Conservation (phyloP, 2,888 invertebrate genomes). For the Ypsolopha scabrella region DNA sequence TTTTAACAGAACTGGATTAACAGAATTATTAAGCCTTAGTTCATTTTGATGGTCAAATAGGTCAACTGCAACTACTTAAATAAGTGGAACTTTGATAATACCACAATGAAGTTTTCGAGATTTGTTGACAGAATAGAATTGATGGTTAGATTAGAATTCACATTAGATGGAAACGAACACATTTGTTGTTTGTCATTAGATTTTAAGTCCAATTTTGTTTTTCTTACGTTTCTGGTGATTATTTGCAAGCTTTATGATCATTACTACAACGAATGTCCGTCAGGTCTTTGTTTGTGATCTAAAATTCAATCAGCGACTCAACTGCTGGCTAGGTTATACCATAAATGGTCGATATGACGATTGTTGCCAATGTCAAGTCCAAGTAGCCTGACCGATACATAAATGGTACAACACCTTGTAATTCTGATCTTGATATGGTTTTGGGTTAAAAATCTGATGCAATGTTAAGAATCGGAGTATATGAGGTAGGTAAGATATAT, state of each 20-base stretch:
- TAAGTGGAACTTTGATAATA: no score
- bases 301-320: slow-evolving; percentile 35
- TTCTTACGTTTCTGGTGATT: neutral
- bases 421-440: slow-evolving; percentile 23
- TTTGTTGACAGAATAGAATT: no score
- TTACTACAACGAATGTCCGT: neutral
- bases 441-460: slow-evolving; percentile 19
- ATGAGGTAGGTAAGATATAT: neutral
- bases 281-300: neutral
- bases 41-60: no score
- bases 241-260: neutral
- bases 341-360: slow-evolving; percentile 24
- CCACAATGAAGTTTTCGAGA: no score
- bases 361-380: slow-evolving; percentile 33
- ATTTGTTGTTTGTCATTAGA: no score
- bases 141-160: no score
- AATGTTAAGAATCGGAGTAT: neutral
- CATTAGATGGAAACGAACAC: no score
- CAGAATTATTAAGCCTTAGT: no score
- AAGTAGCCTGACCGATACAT: slow-evolving; percentile 30
- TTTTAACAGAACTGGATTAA: no score
- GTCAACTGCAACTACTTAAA: no score
- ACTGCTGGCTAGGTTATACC: slow-evolving; percentile 26
- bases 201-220: no score
- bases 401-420: slow-evolving; percentile 23